Evolutionary conservation across 2,113 vertebrate species (phyloP), one percentile per base, ranked within the genome.

Genomic region (Opisthocomus hoazin): DNA sequence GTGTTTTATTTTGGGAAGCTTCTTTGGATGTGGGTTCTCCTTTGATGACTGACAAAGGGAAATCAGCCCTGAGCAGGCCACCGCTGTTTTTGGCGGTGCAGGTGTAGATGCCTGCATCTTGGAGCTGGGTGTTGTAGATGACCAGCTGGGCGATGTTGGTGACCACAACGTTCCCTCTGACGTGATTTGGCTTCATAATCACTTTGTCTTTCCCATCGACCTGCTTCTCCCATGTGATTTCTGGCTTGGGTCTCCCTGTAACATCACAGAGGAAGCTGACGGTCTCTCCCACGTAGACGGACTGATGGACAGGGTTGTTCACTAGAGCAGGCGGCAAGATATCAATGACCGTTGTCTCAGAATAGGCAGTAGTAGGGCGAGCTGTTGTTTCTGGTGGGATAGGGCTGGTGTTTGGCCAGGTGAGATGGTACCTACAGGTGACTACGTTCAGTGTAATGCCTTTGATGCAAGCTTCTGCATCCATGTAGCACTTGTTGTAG

Each of bases 401-500:
- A 8, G 99, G 98, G 92, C 99, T 99, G 34, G 99, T 99, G 95
- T 99, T 98, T 32, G 98, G 99, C 99, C 99, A 99, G 86, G 98
- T 98, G 13, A 99, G 98, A 60, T 99, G 99, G 78, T 99, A 99
- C 87, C 98, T 98, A 56, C 99, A 99, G 48, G 98, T 98, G 94
- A 99, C 99, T 0, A 99, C 98, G 0, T 98, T 98, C 74, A 99
- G 97, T 0, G 98, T 98, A 86, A 99, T 99, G 87, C 99, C 99
- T 70, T 99, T 99, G 92, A 99, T 98, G 88, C 99, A 99, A 15
- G 99, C 99, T 96, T 99, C 99, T 0, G 99, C 99, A 2, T 99
- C 99, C 99, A 99, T 99, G 98, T 99, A 99, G 96, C 99, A 99
- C 93, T 98, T 99, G 96, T 99, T 99, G 96, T 99, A 99, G 97